Percentiles rank a stretch among this genome's conserved stretches.
These are phyloP conservation scores for Paradisaea rubra DNA, from an alignment of 2,113 vertebrate species.

Conservation along the genomic window DNA sequence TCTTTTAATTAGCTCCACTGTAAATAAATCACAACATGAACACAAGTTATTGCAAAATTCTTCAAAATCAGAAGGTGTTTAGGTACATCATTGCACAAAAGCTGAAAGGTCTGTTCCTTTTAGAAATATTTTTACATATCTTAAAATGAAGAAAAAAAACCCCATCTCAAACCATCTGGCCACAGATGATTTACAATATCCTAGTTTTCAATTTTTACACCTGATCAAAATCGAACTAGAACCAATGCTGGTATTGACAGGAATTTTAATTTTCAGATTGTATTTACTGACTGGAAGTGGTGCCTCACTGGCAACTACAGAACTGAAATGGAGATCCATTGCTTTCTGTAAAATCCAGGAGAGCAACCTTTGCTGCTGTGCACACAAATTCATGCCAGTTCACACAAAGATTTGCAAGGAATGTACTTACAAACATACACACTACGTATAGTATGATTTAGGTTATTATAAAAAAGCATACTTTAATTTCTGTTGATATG, in stretches of 20 bases:
- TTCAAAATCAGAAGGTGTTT: neutral
- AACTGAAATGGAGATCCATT: neutral
- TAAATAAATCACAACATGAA: neutral
- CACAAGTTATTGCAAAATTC: neutral
- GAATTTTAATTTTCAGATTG: neutral
- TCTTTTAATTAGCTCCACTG: neutral
- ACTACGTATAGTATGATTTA: neutral
- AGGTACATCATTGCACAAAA: neutral
- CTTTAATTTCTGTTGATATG: neutral
- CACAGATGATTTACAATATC: neutral
- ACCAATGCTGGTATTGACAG: neutral
- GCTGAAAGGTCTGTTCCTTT: neutral
- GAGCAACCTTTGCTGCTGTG: neutral
- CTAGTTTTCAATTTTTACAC: neutral
- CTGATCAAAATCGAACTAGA: neutral
- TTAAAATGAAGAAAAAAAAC: neutral
- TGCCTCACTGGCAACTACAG: neutral
- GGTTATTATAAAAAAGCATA: neutral
- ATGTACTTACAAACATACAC: neutral
- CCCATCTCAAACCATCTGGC: neutral
- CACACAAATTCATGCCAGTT: neutral
- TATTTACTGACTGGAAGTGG: neutral
- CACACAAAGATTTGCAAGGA: neutral
- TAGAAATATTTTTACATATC: neutral
- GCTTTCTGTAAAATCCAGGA: neutral